A percentile compares a stretch with the other conserved stretches of the same genome.
These are phyloP conservation scores for Acutogordius australiensis DNA, from an alignment of 2,888 invertebrate genomes.

Conservation along the genomic window DNA sequence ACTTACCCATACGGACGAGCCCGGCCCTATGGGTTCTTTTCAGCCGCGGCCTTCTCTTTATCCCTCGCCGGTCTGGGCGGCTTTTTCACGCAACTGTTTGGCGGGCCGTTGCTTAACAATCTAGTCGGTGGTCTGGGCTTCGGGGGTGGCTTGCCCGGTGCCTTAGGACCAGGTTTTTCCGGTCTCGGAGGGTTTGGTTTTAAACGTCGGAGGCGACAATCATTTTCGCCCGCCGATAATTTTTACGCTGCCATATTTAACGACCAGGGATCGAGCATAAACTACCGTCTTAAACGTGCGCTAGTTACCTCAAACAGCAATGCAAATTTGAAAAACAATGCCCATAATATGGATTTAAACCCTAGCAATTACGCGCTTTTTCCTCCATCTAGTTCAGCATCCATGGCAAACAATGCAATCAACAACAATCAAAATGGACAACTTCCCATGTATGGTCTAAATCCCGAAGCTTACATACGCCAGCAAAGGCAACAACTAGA, in stretches of 20 bases:
- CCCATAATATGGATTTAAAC: background rate
- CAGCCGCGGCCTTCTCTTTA: slow-evolving; percentile 2
- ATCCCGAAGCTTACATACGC: background rate
- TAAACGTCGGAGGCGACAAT: too few relatives aligned
- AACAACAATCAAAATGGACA: background rate
- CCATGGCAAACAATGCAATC: too few relatives aligned
- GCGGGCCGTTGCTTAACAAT: background rate
- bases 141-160: background rate
- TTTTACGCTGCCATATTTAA: background rate
- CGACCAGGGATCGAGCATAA: background rate
- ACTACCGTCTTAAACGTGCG: background rate
- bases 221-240: background rate
- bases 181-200: background rate
- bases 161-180: slow-evolving; percentile 2
- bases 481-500: background rate
- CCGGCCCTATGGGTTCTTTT: background rate
- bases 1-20: background rate
- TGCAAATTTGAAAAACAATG: background rate
- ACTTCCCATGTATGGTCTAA: background rate
- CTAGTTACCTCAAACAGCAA: background rate
- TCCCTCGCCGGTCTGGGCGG: slow-evolving; percentile 1
- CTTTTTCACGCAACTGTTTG: background rate
- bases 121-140: background rate
- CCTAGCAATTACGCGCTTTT: background rate
- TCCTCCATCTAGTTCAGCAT: background rate